A percentile compares a stretch with the other conserved stretches of the same genome.
Conservation (phyloP, 2,797 vertebrate genomes). For the Coregonus ussuriensis region DNA sequence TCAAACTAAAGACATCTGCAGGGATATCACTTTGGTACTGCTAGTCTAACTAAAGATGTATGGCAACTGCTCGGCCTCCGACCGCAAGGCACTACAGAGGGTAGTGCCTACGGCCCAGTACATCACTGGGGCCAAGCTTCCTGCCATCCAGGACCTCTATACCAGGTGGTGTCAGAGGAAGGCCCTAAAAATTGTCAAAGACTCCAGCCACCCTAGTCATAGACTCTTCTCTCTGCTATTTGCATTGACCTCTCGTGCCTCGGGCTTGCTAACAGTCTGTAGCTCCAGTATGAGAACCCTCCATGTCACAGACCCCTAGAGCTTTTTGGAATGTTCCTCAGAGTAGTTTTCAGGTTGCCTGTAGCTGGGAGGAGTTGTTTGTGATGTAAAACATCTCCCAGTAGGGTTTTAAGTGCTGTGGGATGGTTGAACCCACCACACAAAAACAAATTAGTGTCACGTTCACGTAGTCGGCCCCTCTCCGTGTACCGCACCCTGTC, state of each 20-base stretch:
- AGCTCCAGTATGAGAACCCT: not conserved
- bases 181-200: no score
- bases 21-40: no score
- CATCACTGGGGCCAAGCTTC: no score
- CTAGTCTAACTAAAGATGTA: no score
- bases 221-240: no score
- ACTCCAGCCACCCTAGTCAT: no score
- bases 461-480: slow-evolving; percentile 48
- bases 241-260: not conserved
- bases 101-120: no score
- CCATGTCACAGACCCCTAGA: slow-evolving; percentile 11
- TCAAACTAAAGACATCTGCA: no score
- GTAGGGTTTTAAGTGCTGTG: slow-evolving; percentile 51
- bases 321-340: slow-evolving; percentile 10
- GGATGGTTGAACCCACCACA: slow-evolving; percentile 31
- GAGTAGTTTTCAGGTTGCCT: not conserved
- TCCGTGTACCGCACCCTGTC: slow-evolving; percentile 17
- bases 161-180: no score
- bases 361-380: slow-evolving; percentile 23
- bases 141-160: no score
- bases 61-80: no score
- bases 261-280: not conserved
- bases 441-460: slow-evolving; percentile 69
- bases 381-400: slow-evolving; percentile 45
- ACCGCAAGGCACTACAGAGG: no score